Percentiles rank a stretch among this genome's conserved stretches.
Conservation (phyloP, 2,888 invertebrate species). For the Miltochrista miniata region DNA sequence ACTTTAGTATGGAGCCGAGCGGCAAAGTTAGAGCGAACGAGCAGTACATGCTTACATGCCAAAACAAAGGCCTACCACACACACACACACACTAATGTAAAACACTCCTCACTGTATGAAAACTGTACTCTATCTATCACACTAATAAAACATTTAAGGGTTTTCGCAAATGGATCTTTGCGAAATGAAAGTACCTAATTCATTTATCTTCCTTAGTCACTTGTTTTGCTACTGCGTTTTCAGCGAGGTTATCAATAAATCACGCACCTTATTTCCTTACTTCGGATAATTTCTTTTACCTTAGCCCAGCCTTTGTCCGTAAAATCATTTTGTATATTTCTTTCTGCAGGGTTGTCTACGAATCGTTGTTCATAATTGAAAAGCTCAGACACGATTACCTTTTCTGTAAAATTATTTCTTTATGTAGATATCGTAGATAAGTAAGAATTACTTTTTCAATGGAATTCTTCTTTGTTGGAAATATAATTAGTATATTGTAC, state of each 20-base stretch:
- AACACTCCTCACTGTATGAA: constrained; percentile 16
- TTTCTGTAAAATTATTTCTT: constrained; percentile 22
- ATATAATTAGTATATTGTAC: not conserved
- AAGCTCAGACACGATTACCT: constrained; percentile 1
- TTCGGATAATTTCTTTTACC: constrained; percentile 65
- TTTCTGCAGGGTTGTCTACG: constrained; percentile 40
- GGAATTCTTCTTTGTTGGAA: not conserved
- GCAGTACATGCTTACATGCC: too few species aligned
- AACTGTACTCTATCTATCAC: constrained; percentile 33
- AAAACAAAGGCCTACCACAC: constrained; percentile 16
- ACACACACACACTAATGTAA: constrained; percentile 17
- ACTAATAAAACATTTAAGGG: constrained; percentile 43
- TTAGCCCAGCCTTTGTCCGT: constrained; percentile 52
- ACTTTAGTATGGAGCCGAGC: too few species aligned
- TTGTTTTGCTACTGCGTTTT: constrained; percentile 70
- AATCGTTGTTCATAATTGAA: constrained; percentile 21
- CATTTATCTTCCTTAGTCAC: constrained; percentile 77
- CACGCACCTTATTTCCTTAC: constrained; percentile 70
- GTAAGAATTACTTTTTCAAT: not conserved
- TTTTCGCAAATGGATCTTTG: constrained; percentile 53
- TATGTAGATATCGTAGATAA: not conserved
- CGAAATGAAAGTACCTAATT: constrained; percentile 63
- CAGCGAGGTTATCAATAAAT: constrained; percentile 71
- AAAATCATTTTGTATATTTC: constrained; percentile 55
- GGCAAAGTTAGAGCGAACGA: too few species aligned